A percentile compares a stretch with the other conserved stretches of the same genome.
phyloP scores from a whole-genome alignment of 2,888 invertebrate genomes.

The Sepioteuthis lessoniana region DNA sequence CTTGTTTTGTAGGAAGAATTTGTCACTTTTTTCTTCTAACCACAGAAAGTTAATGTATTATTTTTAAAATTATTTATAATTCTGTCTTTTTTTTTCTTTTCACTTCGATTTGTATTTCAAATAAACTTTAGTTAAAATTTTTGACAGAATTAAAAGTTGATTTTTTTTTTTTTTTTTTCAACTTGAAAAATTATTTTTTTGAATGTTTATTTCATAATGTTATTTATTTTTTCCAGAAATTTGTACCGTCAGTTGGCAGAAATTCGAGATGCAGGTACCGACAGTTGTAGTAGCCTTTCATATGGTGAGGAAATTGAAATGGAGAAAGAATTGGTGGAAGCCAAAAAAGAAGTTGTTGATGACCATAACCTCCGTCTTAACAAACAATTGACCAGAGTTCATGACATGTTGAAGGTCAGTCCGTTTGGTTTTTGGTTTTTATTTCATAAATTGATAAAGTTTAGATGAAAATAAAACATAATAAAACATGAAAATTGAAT shows the following conservation, averaged over 20 bases:
- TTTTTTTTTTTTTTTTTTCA: background rate
- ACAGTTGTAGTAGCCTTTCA: slow-evolving; percentile 58
- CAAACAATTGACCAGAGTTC: slow-evolving; percentile 55
- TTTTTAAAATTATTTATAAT: no score
- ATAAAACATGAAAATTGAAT: no score
- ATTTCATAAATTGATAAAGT: no score
- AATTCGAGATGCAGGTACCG: slow-evolving; percentile 55
- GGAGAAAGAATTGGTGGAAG: slow-evolving; percentile 55
- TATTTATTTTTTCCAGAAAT: slow-evolving; percentile 54
- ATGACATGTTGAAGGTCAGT: slow-evolving; percentile 51
- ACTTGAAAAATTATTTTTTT: background rate
- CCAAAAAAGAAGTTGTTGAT: slow-evolving; percentile 59
- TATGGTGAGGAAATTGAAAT: slow-evolving; percentile 52
- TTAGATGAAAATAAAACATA: no score
- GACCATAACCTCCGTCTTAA: slow-evolving; percentile 59
- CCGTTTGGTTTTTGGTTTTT: no score
- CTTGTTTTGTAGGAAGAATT: background rate
- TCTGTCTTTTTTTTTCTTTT: background rate
- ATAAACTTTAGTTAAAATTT: background rate
- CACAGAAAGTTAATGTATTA: background rate
- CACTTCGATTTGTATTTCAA: slow-evolving; percentile 43
- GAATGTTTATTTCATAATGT: no score
- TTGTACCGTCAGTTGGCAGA: slow-evolving; percentile 60
- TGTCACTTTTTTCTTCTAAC: background rate
- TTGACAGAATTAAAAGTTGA: background rate